These are phyloP conservation scores for Lottia scabra DNA, from an alignment of 2,888 invertebrate genomes.

Conservation along the genomic window DNA sequence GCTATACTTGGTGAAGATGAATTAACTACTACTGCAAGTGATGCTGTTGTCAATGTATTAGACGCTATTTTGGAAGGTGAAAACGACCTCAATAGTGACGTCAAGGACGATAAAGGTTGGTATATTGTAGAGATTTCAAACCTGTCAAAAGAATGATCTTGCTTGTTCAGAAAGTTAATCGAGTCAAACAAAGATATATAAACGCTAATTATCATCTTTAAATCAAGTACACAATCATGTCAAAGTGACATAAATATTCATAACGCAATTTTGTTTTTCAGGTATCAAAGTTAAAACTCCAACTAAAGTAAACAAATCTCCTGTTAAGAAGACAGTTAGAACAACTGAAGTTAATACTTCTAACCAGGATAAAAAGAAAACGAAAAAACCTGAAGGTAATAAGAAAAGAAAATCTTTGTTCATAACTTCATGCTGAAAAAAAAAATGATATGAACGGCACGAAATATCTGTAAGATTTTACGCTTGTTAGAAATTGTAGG, in stretches of 20 bases:
- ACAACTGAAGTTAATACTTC: background rate
- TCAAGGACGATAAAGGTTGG: conserved; percentile 30
- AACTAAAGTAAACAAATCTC: conserved; percentile 8
- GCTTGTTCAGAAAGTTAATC: no score
- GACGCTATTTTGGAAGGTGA: conserved; percentile 55
- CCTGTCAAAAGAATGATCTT: no score
- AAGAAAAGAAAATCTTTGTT: background rate
- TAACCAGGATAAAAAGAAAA: background rate
- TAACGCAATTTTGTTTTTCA: no score
- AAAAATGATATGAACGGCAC: no score
- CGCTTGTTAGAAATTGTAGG: no score
- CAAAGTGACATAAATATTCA: no score
- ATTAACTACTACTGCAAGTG: conserved; percentile 20
- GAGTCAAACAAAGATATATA: no score
- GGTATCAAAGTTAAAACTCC: conserved; percentile 11
- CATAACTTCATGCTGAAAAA: no score
- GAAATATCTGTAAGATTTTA: no score
- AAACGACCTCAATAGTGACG: conserved; percentile 53
- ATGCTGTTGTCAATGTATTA: conserved; percentile 40
- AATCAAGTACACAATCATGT: no score
- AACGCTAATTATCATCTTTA: no score
- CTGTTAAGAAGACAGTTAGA: conserved; percentile 8
- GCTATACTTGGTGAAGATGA: conserved; percentile 3
- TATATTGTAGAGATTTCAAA: no score
- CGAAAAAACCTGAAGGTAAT: background rate